Conservation (phyloP, 1,140 invertebrate genomes). For the Zaprionus ornatus region DNA sequence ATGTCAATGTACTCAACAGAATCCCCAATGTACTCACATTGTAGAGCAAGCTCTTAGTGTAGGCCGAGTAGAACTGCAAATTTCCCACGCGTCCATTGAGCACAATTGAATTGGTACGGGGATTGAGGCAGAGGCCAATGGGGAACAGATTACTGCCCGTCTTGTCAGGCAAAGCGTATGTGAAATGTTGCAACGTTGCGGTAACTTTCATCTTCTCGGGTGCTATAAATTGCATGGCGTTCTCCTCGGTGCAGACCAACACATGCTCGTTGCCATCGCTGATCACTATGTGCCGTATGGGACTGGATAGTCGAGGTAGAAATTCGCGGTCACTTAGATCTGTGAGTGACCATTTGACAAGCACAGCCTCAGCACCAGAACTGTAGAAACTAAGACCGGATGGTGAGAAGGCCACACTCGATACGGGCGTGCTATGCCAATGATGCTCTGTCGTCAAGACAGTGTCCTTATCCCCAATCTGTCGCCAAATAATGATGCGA, state of each 20-base stretch:
- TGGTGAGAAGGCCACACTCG: constrained; percentile 88
- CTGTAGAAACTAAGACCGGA: constrained; percentile 89
- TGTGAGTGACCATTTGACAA: constrained; percentile 90
- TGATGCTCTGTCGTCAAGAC: constrained; percentile 85
- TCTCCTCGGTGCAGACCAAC: constrained; percentile 89
- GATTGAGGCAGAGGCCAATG: constrained; percentile 88
- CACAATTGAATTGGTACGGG: constrained; percentile 87
- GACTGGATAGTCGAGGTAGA: constrained; percentile 89
- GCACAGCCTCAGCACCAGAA: constrained; percentile 90
- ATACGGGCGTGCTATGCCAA: constrained; percentile 92
- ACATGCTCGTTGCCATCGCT: constrained; percentile 88
- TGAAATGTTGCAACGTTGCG: constrained; percentile 88
- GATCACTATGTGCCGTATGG: constrained; percentile 88
- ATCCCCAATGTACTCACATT: constrained; percentile 86
- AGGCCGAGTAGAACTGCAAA: constrained; percentile 91
- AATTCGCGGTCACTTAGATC: constrained; percentile 85
- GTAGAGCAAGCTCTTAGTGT: constrained; percentile 88
- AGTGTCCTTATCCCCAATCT: constrained; percentile 69
- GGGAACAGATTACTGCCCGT: constrained; percentile 84
- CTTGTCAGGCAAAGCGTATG: constrained; percentile 85
- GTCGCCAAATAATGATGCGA: constrained; percentile 88
- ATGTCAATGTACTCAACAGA: not conserved
- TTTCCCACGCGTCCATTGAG: constrained; percentile 91
- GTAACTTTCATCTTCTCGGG: constrained; percentile 85
- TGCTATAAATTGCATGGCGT: constrained; percentile 90